A percentile compares a stretch with the other conserved stretches of the same genome.
phyloP scores from a whole-genome alignment of 2,113 vertebrate genomes.

The Microcebus lehilahytsara region DNA sequence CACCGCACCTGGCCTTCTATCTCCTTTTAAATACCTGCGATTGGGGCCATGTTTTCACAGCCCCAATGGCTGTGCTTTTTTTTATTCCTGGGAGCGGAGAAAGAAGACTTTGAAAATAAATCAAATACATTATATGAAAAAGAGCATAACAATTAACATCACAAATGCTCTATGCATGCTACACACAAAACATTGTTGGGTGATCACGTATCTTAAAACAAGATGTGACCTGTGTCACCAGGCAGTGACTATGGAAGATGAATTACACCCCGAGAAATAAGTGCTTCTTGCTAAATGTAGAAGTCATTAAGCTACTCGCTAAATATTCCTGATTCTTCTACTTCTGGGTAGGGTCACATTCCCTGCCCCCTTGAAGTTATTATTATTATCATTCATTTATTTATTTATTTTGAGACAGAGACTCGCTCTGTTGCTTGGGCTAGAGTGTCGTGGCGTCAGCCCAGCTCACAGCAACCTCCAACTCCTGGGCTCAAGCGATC shows the following conservation, averaged over 20 bases:
- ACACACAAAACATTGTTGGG: not conserved
- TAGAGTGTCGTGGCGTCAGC: too few species aligned
- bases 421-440: too few species aligned
- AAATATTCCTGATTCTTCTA: not conserved
- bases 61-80: not conserved
- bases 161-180: not conserved
- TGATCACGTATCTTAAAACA: not conserved
- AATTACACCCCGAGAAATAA: not conserved
- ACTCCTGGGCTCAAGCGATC: too few species aligned
- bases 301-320: not conserved
- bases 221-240: not conserved
- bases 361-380: too few species aligned
- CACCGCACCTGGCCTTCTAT: not conserved
- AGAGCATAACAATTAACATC: not conserved
- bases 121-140: not conserved
- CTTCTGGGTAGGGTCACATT: not conserved
- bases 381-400: too few species aligned
- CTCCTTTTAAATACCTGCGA: not conserved
- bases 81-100: not conserved
- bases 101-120: not conserved
- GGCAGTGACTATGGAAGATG: not conserved
- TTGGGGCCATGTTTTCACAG: not conserved
- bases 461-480: too few species aligned
- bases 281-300: not conserved
- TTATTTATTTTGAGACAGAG: too few species aligned